Evolutionary conservation across 2,797 vertebrate genomes (phyloP), one percentile per base, ranked within the genome.

Genomic region (Neomorphus geoffroyi): DNA sequence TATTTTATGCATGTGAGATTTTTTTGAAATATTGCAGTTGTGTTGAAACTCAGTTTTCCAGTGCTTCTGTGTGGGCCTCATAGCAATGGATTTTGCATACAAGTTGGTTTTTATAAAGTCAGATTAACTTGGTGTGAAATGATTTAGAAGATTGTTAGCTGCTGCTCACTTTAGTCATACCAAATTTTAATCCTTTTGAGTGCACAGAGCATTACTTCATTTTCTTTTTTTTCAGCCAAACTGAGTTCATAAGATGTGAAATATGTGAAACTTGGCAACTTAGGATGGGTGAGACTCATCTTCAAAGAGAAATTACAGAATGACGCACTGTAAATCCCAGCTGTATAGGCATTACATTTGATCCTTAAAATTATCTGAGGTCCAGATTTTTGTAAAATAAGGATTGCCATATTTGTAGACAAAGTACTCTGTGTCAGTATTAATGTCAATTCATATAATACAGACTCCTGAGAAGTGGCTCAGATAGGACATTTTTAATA

Each of bases 301-400:
- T 95, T 95, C 96, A 95, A 96, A 97, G 93, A 88, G 89, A 84
- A 91, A 88, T 77, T 90, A 24, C 39, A 91, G 69, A 93, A 74
- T 95, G 91, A 96, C 35, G 51, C 72, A 83, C 73, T 95, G 58
- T 92, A 96, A 96, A 94, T 94, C 85, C 80, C 51, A 84, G 80
- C 54, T 89, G 56, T 81, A 60, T 46, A 41, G 58, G 50, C 73
- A 86, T 93, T 93, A 86, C 48, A 80, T 93, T 91, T 93, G 86
- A 96, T 92, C 90, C 89, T 90, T 88, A 56, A 62, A 86, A 78
- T 87, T 87, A 72, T 78, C 64, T 0, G 6, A 80, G 62, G 30
- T 61, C n/a, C 32, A 19, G 14, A 39, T 80, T 84, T 93, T 84
- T 90, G 74, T 86, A 61, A 86, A 75, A 56, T 48, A 45, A 70